A percentile compares a stretch with the other conserved stretches of the same genome.
Conservation (phyloP, 2,797 vertebrate species). For the Alauda arvensis region DNA sequence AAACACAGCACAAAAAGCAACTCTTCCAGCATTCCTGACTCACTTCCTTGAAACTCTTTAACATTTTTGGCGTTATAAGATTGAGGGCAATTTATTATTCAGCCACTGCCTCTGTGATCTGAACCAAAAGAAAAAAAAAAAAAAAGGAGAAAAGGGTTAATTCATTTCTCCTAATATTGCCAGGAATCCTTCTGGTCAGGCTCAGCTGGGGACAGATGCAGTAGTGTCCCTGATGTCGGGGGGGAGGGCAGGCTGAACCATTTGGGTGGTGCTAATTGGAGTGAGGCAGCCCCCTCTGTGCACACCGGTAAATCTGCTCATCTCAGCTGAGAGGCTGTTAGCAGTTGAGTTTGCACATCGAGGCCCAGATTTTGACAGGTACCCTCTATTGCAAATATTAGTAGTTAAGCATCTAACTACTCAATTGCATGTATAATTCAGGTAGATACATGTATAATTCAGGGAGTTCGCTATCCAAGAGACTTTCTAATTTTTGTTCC, state of each 20-base stretch:
- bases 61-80: slow-evolving; percentile 18
- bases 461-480: neutral
- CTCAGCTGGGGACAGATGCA: neutral
- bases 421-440: slow-evolving; percentile 55
- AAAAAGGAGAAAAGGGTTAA: neutral
- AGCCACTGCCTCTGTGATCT: neutral
- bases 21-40: slow-evolving; percentile 7
- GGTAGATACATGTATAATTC: slow-evolving; percentile 50
- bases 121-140: slow-evolving; percentile 14
- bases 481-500: slow-evolving; percentile 39
- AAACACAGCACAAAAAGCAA: neutral
- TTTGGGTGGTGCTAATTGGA: slow-evolving; percentile 24
- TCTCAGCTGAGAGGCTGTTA: neutral
- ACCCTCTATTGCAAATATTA: slow-evolving; percentile 12
- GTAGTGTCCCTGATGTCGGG: neutral
- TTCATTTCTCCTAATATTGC: slow-evolving; percentile 17
- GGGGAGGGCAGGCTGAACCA: neutral
- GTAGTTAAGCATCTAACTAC: slow-evolving; percentile 34
- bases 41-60: slow-evolving; percentile 41
- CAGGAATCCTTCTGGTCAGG: slow-evolving; percentile 30
- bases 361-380: slow-evolving; percentile 22
- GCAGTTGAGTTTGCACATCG: neutral
- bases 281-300: neutral
- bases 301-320: neutral
- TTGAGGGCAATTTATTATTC: slow-evolving; percentile 1